Evolutionary conservation across 2,888 invertebrate genomes (phyloP).

Genomic region (Parnassius orleans): DNA sequence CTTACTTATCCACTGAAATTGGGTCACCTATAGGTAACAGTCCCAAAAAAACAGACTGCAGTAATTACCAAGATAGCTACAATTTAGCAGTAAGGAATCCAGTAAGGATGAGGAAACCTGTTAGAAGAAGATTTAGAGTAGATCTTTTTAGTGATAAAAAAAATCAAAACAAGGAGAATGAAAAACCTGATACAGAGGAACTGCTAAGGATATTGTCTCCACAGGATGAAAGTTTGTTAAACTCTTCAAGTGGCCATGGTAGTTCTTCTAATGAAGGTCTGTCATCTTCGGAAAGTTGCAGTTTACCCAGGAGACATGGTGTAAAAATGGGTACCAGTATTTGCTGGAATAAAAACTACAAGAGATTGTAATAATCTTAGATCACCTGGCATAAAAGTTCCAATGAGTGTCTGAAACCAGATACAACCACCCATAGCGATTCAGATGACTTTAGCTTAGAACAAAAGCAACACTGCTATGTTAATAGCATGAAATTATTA

Average conservation of each 20-base stretch:
- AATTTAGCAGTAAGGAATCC: conserved; percentile 75
- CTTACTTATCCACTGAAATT: conserved; percentile 82
- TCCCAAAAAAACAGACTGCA: conserved; percentile 59
- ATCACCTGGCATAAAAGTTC: conserved; percentile 47
- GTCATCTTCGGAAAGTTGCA: conserved; percentile 71
- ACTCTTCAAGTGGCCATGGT: conserved; percentile 45
- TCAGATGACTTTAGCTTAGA: conserved; percentile 71
- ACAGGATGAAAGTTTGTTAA: conserved; percentile 47
- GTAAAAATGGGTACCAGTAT: conserved; percentile 88
- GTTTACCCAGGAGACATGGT: conserved; percentile 81
- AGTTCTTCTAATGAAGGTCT: conserved; percentile 71
- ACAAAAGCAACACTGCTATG: conserved; percentile 73
- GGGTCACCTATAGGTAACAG: conserved; percentile 69
- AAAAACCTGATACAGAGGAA: conserved; percentile 80
- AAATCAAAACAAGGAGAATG: conserved; percentile 85
- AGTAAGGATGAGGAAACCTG: conserved; percentile 59
- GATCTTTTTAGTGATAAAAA: conserved; percentile 75
- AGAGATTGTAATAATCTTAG: conserved; percentile 48
- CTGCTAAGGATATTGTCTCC: conserved; percentile 65
- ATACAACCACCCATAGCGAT: conserved; percentile 69
- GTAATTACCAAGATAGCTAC: conserved; percentile 76
- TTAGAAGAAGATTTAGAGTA: conserved; percentile 77
- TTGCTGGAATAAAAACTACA: conserved; percentile 70
- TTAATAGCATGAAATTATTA: conserved; percentile 73
- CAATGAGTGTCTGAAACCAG: conserved; percentile 51